phyloP scores from a whole-genome alignment of 2,888 invertebrate genomes.

The Acleris sparsana region DNA sequence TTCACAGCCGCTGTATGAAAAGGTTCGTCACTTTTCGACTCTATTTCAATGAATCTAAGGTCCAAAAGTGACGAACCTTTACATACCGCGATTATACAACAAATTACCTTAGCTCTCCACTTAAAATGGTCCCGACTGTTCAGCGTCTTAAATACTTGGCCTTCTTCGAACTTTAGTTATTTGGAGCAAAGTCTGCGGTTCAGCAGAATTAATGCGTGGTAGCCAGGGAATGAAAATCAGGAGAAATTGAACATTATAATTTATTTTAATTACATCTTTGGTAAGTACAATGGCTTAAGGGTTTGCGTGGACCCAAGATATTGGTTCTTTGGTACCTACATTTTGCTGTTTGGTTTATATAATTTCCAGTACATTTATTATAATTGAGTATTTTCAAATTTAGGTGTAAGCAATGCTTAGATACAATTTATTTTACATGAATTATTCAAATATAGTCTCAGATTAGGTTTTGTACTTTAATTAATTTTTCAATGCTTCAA shows the following conservation, averaged over 20 bases:
- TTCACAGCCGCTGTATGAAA: too few species aligned
- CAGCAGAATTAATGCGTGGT: constrained; percentile 8
- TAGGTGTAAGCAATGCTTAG: constrained; percentile 2
- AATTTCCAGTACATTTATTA: constrained; percentile 4
- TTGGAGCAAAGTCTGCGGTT: constrained; percentile 5
- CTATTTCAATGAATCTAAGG: too few species aligned
- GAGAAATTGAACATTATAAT: constrained; percentile 57
- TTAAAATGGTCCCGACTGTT: neutral
- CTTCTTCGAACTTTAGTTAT: constrained; percentile 7
- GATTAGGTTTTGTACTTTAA: constrained; percentile 5
- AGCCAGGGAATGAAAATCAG: constrained; percentile 42
- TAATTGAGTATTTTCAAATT: constrained; percentile 26
- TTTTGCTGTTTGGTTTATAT: constrained; percentile 38
- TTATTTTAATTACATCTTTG: constrained; percentile 76
- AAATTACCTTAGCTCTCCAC: constrained; percentile 7
- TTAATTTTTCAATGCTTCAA: neutral
- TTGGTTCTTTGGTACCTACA: constrained; percentile 71
- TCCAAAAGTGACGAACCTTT: too few species aligned
- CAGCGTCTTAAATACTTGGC: neutral
- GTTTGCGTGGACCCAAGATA: constrained; percentile 62
- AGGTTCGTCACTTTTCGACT: too few species aligned
- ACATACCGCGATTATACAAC: neutral
- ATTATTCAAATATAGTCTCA: neutral
- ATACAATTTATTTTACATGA: constrained; percentile 19
- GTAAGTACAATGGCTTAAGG: constrained; percentile 78